Base-by-base conservation (phyloP, 2,888 invertebrate genomes). In the Nomada goodeniana region DNA sequence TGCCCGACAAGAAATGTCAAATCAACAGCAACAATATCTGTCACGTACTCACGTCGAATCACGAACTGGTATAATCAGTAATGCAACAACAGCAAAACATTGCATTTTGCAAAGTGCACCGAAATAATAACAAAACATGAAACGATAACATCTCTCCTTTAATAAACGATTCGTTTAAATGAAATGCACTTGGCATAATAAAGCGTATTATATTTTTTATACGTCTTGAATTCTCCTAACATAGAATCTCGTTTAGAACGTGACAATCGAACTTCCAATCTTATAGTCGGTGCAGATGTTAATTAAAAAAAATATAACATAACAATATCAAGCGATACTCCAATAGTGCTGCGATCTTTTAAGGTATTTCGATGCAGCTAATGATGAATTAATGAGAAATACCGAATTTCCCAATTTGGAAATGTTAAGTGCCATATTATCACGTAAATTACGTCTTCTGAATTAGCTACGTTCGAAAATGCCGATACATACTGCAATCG, bases 1-100 rank as follows among this genome's bases (percentile, higher is more conserved):
- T 75, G 82, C 70, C 47, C 73, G 73, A 73, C 82, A 79, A 75
- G 72, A 81, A 84, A 72, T 60, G 84, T 85, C 81, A 70, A 79
- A 72, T 79, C 73, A 70, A 76, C 72, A 18, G 53, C 64, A 69
- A 82, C 65, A 52, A 73, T 76, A 70, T 82, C 76, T 73, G 69
- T 72, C 64, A 61, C 52, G 50, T 52, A n/a, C 36, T 0, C 36
- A 23, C 53, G 42, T n/a, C n/a, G 50, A 64, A 61, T 65, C 52
- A 44, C 50, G 26, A 23, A n/a, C 1, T 5, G 47, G 7, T 36
- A 52, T 67, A 80, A 64, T 42, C 55, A 11, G n/a, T 15, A 60
- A 64, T 29, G 13, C 10, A 64, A 74, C 50, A n/a, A 3, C 1
- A 26, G 10, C n/a, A 5, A 52, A 42, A 42, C 18, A 29, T 26